Conservation (phyloP, 2,888 invertebrate genomes). For the Eretmocerus hayati region DNA sequence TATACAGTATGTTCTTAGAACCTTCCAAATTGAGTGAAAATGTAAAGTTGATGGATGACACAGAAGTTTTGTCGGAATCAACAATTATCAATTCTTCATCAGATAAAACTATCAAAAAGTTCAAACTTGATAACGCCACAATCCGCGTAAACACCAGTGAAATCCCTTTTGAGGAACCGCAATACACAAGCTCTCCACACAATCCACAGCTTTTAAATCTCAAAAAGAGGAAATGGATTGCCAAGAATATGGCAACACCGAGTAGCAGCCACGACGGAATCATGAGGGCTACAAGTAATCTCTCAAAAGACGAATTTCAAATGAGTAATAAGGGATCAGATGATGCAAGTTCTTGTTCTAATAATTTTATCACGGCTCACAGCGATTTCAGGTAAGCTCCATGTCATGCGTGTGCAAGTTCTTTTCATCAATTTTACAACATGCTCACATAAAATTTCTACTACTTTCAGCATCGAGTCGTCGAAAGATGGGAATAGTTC, state of each 20-base stretch:
- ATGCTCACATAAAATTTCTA: too few relatives aligned
- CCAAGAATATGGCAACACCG: neutral
- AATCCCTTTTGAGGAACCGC: slow-evolving; percentile 22
- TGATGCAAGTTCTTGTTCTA: slow-evolving; percentile 4
- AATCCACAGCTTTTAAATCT: neutral
- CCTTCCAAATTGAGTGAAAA: slow-evolving; percentile 23
- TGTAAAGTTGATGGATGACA: slow-evolving; percentile 14
- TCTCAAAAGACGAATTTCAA: neutral
- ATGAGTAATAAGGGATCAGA: neutral
- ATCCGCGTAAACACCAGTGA: slow-evolving; percentile 6
- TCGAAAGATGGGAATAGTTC: too few relatives aligned
- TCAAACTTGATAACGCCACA: slow-evolving; percentile 5
- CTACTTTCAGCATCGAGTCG: too few relatives aligned
- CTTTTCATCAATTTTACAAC: too few relatives aligned
- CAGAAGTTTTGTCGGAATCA: slow-evolving; percentile 24
- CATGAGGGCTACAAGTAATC: neutral
- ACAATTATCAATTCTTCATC: slow-evolving; percentile 5
- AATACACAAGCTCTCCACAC: slow-evolving; percentile 32
- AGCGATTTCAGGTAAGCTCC: too few relatives aligned
- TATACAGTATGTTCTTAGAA: slow-evolving; percentile 31
- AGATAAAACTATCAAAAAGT: slow-evolving; percentile 6
- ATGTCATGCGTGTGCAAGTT: too few relatives aligned
- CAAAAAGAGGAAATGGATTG: slow-evolving; percentile 11
- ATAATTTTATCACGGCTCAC: too few relatives aligned
- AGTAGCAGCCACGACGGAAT: slow-evolving; percentile 1